Base-by-base conservation (phyloP, 2,113 vertebrate genomes). In the Vanacampus margaritifer region DNA sequence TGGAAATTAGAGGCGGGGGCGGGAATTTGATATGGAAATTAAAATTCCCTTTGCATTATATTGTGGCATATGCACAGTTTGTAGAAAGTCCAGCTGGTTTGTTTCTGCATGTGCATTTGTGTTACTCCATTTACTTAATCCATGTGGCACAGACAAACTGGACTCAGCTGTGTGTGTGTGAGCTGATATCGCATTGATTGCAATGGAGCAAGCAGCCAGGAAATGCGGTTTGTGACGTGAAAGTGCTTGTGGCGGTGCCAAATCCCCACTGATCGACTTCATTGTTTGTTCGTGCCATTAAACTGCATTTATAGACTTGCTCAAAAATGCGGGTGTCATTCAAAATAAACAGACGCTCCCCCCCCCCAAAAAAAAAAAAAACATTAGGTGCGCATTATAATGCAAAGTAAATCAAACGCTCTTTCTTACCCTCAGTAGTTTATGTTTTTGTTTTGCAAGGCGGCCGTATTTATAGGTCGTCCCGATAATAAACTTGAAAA, bases 271-370 rank as follows among this genome's bases (percentile, higher is more conserved):
- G 79, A 84, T 72, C 13, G 79, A 79, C 64, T 19, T 84, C 85
- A 89, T 90, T 80, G 83, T 78, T 88, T 79, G 76, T 78, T 88
- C 78, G 76, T 87, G 88, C 84, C 78, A 65, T 50, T 32, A 37
- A 77, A 64, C 78, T 65, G 63, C 54, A 70, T 73, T 80, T 68
- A 73, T 69, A 59, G 56, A 59, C 64, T 76, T 39, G 17, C 64
- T 74, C 65, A 82, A 66, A 73, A 54, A 74, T 50, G n/a, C 0
- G 0, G 35, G 14, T 45, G 73, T 48, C 3, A 5, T 65, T 74
- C 58, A 56, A 73, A 82, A 65, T 48, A 72, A 71, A 68, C 23
- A 43, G 12, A 14, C n/a, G n/a, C n/a, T n/a, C n/a, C n/a, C n/a
- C n/a, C n/a, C 2, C 35, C 37, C 26, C 56, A 21, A 73, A 68